A percentile compares a stretch with the other conserved stretches of the same genome.
Conservation (phyloP, 2,888 invertebrate species). For the Axea sp. region DNA sequence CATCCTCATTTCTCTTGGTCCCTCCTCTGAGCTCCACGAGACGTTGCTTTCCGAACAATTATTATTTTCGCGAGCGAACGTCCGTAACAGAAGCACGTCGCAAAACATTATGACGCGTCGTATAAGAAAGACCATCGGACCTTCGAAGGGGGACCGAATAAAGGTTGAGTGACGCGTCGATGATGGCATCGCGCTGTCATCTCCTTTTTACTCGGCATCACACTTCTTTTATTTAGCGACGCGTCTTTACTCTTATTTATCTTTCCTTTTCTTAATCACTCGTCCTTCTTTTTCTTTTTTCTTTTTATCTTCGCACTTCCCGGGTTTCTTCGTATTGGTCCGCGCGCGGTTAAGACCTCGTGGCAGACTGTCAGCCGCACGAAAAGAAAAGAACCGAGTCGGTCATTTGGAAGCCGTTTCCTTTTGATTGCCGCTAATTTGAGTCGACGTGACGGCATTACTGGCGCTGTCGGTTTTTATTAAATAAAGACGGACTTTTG, state of each 20-base stretch:
- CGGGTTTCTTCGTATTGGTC: constrained; percentile 65
- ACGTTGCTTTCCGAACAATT: constrained; percentile 74
- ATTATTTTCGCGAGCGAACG: constrained; percentile 76
- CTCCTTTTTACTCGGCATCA: constrained; percentile 61
- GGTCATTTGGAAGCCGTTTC: constrained; percentile 62
- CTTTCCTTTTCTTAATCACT: constrained; percentile 64
- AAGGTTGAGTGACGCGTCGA: constrained; percentile 76
- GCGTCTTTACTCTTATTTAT: constrained; percentile 62
- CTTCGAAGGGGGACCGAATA: constrained; percentile 66
- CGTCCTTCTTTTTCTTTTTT: constrained; percentile 20
- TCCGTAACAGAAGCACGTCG: constrained; percentile 75
- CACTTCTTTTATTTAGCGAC: constrained; percentile 47
- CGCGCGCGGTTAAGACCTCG: constrained; percentile 69
- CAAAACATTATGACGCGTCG: constrained; percentile 74
- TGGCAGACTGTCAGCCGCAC: constrained; percentile 66
- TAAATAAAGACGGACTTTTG: constrained; percentile 28
- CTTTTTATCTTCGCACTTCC: constrained; percentile 62
- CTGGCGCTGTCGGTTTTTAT: constrained; percentile 42
- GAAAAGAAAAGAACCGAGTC: constrained; percentile 65
- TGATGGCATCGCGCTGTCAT: constrained; percentile 77
- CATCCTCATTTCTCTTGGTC: no score
- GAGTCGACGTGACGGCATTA: constrained; percentile 52
- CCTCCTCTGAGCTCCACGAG: constrained; percentile 45
- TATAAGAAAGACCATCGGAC: constrained; percentile 73
- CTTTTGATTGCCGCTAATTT: constrained; percentile 59